Evolutionary conservation across 2,797 vertebrate species (phyloP).

Genomic region (Squalus acanthias): DNA sequence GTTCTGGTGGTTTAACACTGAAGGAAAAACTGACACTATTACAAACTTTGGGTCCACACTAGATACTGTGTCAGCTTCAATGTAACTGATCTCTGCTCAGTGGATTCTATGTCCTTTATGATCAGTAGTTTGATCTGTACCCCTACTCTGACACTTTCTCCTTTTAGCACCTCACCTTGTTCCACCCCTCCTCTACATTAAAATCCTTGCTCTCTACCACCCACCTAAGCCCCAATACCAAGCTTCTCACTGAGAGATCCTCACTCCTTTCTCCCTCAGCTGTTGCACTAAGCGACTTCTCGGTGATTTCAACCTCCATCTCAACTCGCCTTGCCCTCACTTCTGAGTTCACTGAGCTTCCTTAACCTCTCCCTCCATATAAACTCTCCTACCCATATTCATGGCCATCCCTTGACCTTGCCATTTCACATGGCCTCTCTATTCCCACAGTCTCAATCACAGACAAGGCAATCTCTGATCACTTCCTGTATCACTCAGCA

Average conservation of each 20-base stretch:
- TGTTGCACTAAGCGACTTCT: background rate
- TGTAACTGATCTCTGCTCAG: background rate
- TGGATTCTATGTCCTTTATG: background rate
- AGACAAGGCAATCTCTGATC: background rate
- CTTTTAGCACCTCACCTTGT: background rate
- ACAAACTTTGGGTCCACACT: constrained; percentile 37
- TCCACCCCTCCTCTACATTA: background rate
- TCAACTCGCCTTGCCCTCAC: background rate
- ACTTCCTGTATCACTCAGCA: background rate
- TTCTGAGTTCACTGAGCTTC: background rate
- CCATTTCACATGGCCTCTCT: background rate
- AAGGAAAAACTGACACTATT: constrained; percentile 22
- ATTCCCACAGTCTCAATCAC: too few relatives aligned
- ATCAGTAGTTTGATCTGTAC: background rate
- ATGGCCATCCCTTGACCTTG: background rate
- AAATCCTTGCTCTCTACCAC: background rate
- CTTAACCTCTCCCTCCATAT: background rate
- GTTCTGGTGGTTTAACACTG: background rate
- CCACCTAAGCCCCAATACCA: background rate
- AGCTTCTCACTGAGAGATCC: background rate
- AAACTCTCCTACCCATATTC: background rate
- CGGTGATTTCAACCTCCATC: background rate
- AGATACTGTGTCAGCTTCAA: background rate
- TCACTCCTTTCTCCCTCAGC: background rate
- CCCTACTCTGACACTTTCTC: background rate